phyloP scores from a whole-genome alignment of 92 coral and sea anemone genomes.

The Paragorgia papillata region DNA sequence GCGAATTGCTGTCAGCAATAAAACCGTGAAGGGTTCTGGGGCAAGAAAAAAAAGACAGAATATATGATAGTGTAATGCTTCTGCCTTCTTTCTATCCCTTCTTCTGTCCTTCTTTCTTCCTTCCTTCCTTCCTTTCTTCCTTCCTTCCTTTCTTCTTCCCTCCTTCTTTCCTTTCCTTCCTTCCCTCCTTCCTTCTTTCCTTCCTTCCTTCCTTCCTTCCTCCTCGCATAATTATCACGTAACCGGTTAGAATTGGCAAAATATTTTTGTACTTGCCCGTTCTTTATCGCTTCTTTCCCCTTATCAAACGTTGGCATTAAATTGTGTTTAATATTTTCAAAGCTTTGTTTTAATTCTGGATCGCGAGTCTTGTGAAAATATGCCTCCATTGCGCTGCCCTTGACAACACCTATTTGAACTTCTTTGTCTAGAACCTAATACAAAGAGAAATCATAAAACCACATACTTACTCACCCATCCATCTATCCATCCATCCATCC shows the following conservation, averaged over 20 bases:
- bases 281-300: conserved; percentile 59
- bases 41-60: background rate
- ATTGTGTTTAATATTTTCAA: conserved; percentile 60
- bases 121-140: too few species aligned
- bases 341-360: conserved; percentile 56
- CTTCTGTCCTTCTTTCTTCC: too few species aligned
- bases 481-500: background rate
- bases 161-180: too few species aligned
- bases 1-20: conserved; percentile 68
- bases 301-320: conserved; percentile 54
- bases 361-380: conserved; percentile 73
- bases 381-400: conserved; percentile 68
- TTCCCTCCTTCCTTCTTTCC: background rate
- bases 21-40: conserved; percentile 73
- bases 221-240: background rate
- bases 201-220: background rate
- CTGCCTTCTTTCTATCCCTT: background rate
- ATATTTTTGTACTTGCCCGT: conserved; percentile 50
- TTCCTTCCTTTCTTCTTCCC: too few species aligned
- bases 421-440: conserved; percentile 54
- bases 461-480: background rate
- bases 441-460: background rate
- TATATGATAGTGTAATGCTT: too few species aligned
- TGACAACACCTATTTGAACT: conserved; percentile 69
- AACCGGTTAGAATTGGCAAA: background rate